These are phyloP conservation scores for Xiphias gladius DNA, from an alignment of 2,113 vertebrate species.

Conservation along the genomic window DNA sequence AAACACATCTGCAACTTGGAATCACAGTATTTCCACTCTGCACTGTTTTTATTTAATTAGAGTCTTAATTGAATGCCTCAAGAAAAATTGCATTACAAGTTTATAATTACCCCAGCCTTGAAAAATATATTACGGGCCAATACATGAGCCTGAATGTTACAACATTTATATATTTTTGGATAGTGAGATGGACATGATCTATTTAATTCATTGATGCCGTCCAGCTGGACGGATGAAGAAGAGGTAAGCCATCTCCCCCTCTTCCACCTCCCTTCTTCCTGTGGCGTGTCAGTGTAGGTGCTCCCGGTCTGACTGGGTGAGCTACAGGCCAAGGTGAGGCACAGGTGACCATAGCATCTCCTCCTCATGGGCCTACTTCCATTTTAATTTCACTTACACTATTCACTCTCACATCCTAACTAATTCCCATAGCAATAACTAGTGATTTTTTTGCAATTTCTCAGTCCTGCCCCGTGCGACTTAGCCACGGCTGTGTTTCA, in stretches of 20 bases:
- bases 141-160: not conserved
- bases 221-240: conserved; percentile 14
- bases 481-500: not conserved
- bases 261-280: conserved; percentile 6
- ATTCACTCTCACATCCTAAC: not conserved
- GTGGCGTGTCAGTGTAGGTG: conserved; percentile 30
- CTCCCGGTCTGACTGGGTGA: conserved; percentile 39
- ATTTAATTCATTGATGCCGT: conserved; percentile 28
- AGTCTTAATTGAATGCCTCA: not conserved
- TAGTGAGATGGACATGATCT: not conserved
- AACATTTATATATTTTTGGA: too few relatives aligned
- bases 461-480: not conserved
- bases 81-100: not conserved
- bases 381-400: conserved; percentile 29
- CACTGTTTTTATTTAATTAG: not conserved
- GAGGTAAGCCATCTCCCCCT: not conserved
- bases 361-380: conserved; percentile 41
- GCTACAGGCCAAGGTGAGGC: conserved; percentile 44
- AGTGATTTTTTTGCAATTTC: not conserved
- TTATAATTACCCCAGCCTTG: not conserved
- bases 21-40: not conserved
- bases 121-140: not conserved
- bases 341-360: conserved; percentile 60
- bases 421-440: not conserved
- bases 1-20: too few relatives aligned